phyloP scores from a whole-genome alignment of 2,888 invertebrate species.

The Eilema caniola region DNA sequence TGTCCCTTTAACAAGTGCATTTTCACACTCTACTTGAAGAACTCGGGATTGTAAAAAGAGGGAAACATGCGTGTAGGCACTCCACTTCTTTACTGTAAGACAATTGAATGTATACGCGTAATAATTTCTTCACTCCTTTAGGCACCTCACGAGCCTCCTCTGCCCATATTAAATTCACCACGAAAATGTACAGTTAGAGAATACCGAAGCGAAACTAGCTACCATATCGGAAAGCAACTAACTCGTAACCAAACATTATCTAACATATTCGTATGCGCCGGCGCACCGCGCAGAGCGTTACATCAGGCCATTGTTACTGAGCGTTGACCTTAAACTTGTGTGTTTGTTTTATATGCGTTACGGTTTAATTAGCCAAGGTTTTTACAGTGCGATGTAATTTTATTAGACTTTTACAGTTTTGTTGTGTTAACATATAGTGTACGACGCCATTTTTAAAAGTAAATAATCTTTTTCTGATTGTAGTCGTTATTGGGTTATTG shows the following conservation, averaged over 20 bases:
- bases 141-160: too few species aligned
- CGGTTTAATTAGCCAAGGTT: conserved; percentile 44
- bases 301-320: conserved; percentile 74
- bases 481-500: neutral
- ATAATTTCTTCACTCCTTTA: too few species aligned
- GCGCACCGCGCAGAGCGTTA: conserved; percentile 72
- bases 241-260: conserved; percentile 28
- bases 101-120: too few species aligned
- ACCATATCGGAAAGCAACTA: conserved; percentile 19
- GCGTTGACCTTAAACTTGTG: conserved; percentile 72
- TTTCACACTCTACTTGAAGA: too few species aligned
- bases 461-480: too few species aligned
- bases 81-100: too few species aligned
- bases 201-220: conserved; percentile 3
- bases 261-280: conserved; percentile 48
- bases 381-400: conserved; percentile 18
- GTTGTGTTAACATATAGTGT: neutral
- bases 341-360: conserved; percentile 52
- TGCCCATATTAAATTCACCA: neutral
- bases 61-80: too few species aligned
- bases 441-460: conserved; percentile 14
- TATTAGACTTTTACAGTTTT: conserved; percentile 21
- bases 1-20: too few species aligned
- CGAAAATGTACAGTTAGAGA: neutral
- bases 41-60: too few species aligned